Percentiles rank a stretch among this genome's conserved stretches.
Conservation (phyloP, 2,888 invertebrate genomes). For the Tenthredo livida region DNA sequence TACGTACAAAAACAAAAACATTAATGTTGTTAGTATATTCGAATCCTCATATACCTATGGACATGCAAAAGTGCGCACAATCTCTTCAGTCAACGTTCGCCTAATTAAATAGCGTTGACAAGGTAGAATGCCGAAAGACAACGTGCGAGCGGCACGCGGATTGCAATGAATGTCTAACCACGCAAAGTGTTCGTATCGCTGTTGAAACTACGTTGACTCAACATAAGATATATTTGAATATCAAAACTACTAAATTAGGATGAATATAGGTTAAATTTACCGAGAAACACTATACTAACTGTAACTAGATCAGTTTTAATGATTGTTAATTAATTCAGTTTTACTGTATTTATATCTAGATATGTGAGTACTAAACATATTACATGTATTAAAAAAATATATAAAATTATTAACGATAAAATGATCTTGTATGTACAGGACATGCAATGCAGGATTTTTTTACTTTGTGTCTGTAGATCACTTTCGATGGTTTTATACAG, state of each 20-base stretch:
- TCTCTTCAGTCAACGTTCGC: neutral
- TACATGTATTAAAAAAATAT: too few species aligned
- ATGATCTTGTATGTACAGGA: too few species aligned
- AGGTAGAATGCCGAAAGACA: neutral
- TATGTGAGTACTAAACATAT: neutral
- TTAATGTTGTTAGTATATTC: neutral
- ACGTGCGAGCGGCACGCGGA: neutral
- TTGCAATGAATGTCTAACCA: conserved; percentile 9
- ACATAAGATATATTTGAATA: neutral
- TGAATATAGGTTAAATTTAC: neutral
- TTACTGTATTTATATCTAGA: neutral
- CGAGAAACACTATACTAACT: neutral
- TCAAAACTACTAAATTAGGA: neutral
- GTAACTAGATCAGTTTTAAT: neutral
- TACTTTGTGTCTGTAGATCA: neutral
- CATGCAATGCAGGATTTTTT: too few species aligned
- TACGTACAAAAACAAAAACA: neutral
- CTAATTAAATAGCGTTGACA: too few species aligned
- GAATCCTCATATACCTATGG: neutral
- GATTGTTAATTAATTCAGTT: neutral
- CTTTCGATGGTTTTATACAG: neutral
- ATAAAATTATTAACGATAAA: too few species aligned
- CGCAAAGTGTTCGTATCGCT: neutral
- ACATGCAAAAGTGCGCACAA: neutral
- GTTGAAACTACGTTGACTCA: neutral